Percentiles rank a stretch among this genome's conserved stretches.
phyloP scores from a whole-genome alignment of 2,888 invertebrate species.

The Megamerina dolium region DNA sequence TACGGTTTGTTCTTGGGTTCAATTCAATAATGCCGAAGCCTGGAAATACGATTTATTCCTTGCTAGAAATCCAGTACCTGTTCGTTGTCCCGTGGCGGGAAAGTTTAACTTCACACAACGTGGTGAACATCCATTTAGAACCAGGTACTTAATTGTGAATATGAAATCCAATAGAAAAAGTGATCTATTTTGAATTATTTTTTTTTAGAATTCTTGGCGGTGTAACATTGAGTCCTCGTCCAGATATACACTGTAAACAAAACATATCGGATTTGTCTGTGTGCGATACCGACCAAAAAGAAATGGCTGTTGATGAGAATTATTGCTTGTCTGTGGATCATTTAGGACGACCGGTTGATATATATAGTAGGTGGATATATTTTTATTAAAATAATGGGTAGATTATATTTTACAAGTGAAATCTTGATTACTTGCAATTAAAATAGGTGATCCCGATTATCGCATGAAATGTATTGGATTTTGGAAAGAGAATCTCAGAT shows the following conservation, averaged over 20 bases:
- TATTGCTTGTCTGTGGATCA: conserved; percentile 96
- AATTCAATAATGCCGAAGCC: conserved; percentile 73
- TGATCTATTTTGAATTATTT: not conserved
- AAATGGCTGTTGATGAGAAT: conserved; percentile 89
- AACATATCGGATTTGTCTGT: conserved; percentile 94
- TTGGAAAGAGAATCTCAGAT: conserved; percentile 97
- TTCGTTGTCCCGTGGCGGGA: conserved; percentile 93
- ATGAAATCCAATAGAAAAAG: not conserved
- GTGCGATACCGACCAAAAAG: conserved; percentile 91
- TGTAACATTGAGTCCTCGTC: conserved; percentile 88
- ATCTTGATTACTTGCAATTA: no score
- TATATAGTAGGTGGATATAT: conserved; percentile 55
- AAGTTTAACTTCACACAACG: conserved; percentile 90
- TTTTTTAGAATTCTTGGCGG: conserved; percentile 77
- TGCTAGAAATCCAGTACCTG: conserved; percentile 82
- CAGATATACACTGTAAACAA: conserved; percentile 85
- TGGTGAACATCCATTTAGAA: conserved; percentile 86
- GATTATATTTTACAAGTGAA: not conserved
- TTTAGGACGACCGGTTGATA: conserved; percentile 88
- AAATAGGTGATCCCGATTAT: conserved; percentile 78
- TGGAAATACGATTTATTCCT: conserved; percentile 83
- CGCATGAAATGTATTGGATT: conserved; percentile 95
- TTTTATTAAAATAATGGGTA: not conserved
- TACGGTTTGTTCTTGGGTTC: conserved; percentile 92
- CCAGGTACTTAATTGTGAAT: conserved; percentile 49